Percentiles rank a stretch among this genome's conserved stretches.
phyloP scores from a whole-genome alignment of 2,797 vertebrate species.

The Acanthis flammea region DNA sequence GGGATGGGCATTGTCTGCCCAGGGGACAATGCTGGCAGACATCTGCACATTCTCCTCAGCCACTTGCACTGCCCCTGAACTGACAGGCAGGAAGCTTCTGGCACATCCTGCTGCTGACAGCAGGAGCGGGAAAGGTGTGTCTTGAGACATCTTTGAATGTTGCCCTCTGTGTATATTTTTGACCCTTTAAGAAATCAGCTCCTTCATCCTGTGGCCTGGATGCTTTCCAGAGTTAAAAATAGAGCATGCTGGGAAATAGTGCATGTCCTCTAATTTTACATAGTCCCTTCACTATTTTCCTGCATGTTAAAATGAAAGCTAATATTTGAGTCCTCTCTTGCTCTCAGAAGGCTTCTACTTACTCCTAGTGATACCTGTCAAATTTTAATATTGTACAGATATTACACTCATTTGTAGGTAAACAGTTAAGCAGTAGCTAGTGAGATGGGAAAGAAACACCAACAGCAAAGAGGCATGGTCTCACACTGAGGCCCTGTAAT shows the following conservation, averaged over 20 bases:
- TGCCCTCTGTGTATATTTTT: not conserved
- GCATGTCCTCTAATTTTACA: not conserved
- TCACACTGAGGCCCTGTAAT: not conserved
- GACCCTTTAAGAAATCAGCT: not conserved
- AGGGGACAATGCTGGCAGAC: not conserved
- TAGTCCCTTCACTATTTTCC: not conserved
- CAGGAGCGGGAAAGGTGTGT: not conserved
- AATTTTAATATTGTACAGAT: not conserved
- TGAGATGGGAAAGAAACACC: rapidly evolving
- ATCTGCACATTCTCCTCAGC: not conserved
- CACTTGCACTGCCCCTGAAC: not conserved
- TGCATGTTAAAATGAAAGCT: not conserved
- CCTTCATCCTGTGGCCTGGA: not conserved
- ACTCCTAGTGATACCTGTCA: not conserved
- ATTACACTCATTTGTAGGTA: not conserved
- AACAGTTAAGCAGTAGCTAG: not conserved
- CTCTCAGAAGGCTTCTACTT: not conserved
- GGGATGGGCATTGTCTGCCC: not conserved
- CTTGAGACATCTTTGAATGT: not conserved
- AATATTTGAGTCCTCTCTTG: not conserved
- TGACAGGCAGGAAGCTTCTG: not conserved
- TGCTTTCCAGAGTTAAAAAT: conserved; percentile 22
- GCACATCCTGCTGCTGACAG: not conserved
- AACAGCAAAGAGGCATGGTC: not conserved
- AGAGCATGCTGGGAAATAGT: not conserved